Base-by-base conservation (phyloP, 2,888 invertebrate species). In the Helicoverpa assulta region DNA sequence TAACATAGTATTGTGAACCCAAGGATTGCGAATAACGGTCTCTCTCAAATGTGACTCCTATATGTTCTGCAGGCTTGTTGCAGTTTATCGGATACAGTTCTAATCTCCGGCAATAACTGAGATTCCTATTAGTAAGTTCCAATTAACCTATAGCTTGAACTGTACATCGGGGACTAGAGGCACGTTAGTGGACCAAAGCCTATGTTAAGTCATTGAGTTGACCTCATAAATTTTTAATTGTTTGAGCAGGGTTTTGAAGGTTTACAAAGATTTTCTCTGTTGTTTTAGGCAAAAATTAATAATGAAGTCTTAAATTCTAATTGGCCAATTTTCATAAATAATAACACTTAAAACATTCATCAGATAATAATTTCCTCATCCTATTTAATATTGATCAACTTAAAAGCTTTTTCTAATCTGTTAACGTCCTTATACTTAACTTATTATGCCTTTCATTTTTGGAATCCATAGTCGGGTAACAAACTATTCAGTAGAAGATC, bases 121-220 rank as follows among this genome's bases (percentile, higher is more conserved):
- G 77, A 77, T 77, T 76, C 77, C 70, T 80, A 80, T 77, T 76
- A 80, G 70, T 77, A 70, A 66, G 70, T 62, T 80, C 81, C 77
- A 77, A 77, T 80, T 77, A 77, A 77, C 77, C 77, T 76, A 47
- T 56, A 63, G 70, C 37, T 69, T 80, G 81, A 77, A 76, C 77
- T 80, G 66, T 47, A 70, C 76, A 70, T 80, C 65, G 62, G 47
- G n/a, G 66, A 72, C 59, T 66, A 61, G 57, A 66, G 70, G 65
- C 58, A 47, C 51, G 50, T 61, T 54, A 76, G 56, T 19, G 53
- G 58, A 63, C 66, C 50, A 10, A 43, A 43, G 43, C 40, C 29
- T 58, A 21, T 4, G 37, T 47, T 55, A 19, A 51, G 37, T 16
- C 50, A 53, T 55, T 63, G 43, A 37, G 29, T 51, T 78, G 51